These are phyloP conservation scores for Lamprotornis superbus DNA, from an alignment of 2,113 vertebrate genomes.

Conservation along the genomic window DNA sequence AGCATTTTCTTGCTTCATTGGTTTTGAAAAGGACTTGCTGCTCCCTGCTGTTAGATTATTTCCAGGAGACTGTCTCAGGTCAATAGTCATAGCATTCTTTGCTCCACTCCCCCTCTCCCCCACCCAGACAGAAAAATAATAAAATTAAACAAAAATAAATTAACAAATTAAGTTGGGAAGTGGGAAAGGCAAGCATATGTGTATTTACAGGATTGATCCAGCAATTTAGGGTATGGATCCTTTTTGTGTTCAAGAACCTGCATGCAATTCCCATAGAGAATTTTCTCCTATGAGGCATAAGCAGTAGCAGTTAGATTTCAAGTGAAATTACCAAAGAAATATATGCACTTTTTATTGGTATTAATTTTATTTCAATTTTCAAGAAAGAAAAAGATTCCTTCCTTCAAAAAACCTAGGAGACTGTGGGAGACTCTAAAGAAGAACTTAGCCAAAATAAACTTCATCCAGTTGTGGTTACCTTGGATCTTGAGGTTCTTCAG, in stretches of 20 bases:
- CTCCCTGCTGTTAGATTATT: slow-evolving; percentile 69
- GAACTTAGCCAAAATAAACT: background rate
- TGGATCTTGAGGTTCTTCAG: background rate
- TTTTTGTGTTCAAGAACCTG: background rate
- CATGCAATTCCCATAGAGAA: background rate
- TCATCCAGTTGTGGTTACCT: background rate
- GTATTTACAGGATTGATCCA: background rate
- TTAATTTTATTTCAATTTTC: background rate
- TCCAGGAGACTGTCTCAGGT: slow-evolving; percentile 67
- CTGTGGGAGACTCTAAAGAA: background rate
- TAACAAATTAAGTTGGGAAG: background rate
- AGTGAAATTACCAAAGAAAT: background rate
- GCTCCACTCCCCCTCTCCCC: background rate
- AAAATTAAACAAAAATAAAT: background rate
- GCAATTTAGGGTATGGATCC: background rate
- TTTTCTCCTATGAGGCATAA: background rate
- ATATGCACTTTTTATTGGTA: background rate
- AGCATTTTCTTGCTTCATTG: slow-evolving; percentile 69
- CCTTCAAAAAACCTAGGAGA: background rate
- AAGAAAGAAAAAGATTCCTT: background rate
- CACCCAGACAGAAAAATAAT: background rate
- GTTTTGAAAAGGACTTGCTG: slow-evolving; percentile 65
- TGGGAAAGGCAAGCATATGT: background rate
- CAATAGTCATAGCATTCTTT: slow-evolving; percentile 42
- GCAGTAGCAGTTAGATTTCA: background rate